Percentiles rank a stretch among this genome's conserved stretches.
Evolutionary conservation across 2,888 invertebrate genomes (phyloP).

Genomic region (Eurois occulta): DNA sequence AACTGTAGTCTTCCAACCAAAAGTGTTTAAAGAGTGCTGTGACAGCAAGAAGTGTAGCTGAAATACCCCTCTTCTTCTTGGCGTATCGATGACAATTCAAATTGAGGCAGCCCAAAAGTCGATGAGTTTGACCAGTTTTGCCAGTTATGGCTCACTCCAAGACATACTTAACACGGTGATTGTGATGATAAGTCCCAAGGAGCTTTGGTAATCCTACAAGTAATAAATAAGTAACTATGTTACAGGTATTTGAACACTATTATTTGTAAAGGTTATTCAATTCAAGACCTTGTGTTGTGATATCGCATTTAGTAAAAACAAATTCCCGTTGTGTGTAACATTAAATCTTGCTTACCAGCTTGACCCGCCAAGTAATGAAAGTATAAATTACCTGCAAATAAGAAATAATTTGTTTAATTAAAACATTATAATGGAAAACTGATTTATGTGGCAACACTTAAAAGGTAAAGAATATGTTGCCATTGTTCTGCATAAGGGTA

Average conservation of each 20-base stretch:
- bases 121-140: too few species aligned
- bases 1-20: too few species aligned
- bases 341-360: conserved; percentile 41
- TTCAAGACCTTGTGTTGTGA: background rate
- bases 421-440: conserved; percentile 17
- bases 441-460: conserved; percentile 28
- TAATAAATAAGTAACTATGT: background rate
- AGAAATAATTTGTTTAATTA: conserved; percentile 35
- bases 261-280: background rate
- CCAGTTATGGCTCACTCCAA: background rate
- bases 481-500: conserved; percentile 36
- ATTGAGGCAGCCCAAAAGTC: too few species aligned
- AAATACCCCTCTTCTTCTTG: too few species aligned
- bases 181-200: background rate
- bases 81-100: too few species aligned
- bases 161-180: background rate
- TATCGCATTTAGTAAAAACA: conserved; percentile 10
- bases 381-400: conserved; percentile 58
- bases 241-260: background rate
- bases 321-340: background rate
- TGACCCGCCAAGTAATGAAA: conserved; percentile 34
- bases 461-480: conserved; percentile 9
- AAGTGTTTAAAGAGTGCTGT: too few species aligned
- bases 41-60: too few species aligned
- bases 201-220: background rate